A percentile compares a stretch with the other conserved stretches of the same genome.
Evolutionary conservation across 2,888 invertebrate species (phyloP).

Genomic region (Clistopyga incitator): DNA sequence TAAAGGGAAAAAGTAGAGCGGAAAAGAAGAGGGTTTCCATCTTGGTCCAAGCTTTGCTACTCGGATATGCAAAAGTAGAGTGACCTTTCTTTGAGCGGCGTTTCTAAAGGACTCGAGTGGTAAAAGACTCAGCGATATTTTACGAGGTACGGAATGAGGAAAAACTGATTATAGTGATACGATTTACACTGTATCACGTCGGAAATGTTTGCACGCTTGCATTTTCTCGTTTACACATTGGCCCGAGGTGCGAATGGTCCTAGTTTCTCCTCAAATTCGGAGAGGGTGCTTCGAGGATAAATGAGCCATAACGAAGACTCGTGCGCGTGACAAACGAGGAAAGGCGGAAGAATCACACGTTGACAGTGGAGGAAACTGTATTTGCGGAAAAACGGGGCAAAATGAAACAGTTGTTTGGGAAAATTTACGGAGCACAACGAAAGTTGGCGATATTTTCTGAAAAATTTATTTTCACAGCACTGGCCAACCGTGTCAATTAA

Average conservation of each 20-base stretch:
- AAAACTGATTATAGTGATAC: neutral
- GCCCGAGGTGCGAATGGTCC: neutral
- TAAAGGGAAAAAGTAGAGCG: too few species aligned
- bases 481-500: too few species aligned
- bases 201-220: neutral
- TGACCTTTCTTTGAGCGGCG: neutral
- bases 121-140: neutral
- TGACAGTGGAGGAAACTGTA: too few species aligned
- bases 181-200: neutral
- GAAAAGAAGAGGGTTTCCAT: neutral
- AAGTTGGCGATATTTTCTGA: too few species aligned
- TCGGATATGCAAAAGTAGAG: neutral
- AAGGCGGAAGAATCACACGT: neutral
- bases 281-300: neutral
- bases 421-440: too few species aligned
- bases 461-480: too few species aligned
- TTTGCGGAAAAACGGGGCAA: too few species aligned
- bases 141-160: neutral
- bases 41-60: neutral
- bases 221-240: neutral
- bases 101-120: neutral
- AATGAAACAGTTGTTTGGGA: too few species aligned
- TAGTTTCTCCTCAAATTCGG: neutral
- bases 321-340: conserved; percentile 6
- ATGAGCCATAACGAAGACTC: neutral